A percentile compares a stretch with the other conserved stretches of the same genome.
Evolutionary conservation across 2,797 vertebrate genomes (phyloP).

Genomic region (Hoplostethus mediterraneus): DNA sequence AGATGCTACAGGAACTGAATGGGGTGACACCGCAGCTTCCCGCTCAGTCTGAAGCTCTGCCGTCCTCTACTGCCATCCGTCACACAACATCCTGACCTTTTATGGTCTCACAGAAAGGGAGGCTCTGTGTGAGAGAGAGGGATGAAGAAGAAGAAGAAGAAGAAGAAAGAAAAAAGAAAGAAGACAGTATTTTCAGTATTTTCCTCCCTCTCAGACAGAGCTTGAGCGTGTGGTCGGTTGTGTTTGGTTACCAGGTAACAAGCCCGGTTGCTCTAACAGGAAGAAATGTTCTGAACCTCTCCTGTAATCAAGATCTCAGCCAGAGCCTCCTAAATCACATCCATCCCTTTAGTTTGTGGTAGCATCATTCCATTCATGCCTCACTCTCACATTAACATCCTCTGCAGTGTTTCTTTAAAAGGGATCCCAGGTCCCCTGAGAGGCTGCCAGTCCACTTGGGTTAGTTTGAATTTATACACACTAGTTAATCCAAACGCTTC

Average conservation of each 20-base stretch:
- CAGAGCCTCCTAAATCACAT: constrained; percentile 46
- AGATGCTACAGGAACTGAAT: constrained; percentile 64
- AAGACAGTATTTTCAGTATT: no score
- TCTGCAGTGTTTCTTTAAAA: constrained; percentile 32
- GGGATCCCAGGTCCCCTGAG: constrained; percentile 33
- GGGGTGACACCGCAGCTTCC: constrained; percentile 55
- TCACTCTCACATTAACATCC: constrained; percentile 31
- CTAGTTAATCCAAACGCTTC: constrained; percentile 40
- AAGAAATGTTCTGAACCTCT: constrained; percentile 34
- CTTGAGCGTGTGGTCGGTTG: constrained; percentile 17
- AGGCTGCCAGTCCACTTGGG: constrained; percentile 42
- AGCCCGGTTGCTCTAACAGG: constrained; percentile 11
- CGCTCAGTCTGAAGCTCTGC: constrained; percentile 45
- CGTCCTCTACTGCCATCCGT: constrained; percentile 56
- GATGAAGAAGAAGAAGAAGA: constrained; percentile 16
- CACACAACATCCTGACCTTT: constrained; percentile 70
- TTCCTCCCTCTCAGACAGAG: constrained; percentile 18
- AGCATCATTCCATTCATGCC: constrained; percentile 58
- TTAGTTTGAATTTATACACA: constrained; percentile 42
- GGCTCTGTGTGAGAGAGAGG: constrained; percentile 18
- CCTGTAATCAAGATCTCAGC: constrained; percentile 42
- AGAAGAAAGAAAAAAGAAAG: constrained; percentile 3
- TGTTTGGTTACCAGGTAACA: constrained; percentile 71
- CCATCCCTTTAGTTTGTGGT: constrained; percentile 38
- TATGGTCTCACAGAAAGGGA: constrained; percentile 62